A percentile compares a stretch with the other conserved stretches of the same genome.
Evolutionary conservation across 2,113 vertebrate species (phyloP).

Genomic region (Oxyura jamaicensis): DNA sequence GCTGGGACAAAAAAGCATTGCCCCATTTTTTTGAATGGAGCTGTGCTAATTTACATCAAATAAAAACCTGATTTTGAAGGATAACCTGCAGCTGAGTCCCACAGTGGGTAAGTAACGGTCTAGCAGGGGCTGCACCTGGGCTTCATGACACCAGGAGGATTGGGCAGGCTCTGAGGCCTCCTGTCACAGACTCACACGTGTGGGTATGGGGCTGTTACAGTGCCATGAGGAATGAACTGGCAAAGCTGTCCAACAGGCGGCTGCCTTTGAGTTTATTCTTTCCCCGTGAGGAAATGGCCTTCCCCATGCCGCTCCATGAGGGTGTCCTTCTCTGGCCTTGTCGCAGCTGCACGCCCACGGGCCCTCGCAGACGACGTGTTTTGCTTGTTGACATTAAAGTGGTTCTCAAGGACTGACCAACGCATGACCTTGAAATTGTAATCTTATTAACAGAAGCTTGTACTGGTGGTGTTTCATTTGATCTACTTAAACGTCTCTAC

Average conservation of each 20-base stretch:
- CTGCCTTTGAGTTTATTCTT: not conserved
- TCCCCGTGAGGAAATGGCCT: not conserved
- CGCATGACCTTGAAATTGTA: not conserved
- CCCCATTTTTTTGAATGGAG: not conserved
- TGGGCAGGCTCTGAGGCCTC: not conserved
- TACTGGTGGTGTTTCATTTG: not conserved
- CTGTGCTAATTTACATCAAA: not conserved
- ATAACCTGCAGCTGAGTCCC: not conserved
- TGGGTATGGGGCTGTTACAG: not conserved
- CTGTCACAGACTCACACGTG: rapidly evolving
- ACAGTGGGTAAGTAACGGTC: not conserved
- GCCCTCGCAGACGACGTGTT: not conserved
- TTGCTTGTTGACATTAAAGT: not conserved
- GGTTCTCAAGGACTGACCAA: not conserved
- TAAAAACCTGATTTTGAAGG: not conserved
- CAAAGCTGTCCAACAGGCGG: rapidly evolving
- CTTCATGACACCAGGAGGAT: rapidly evolving
- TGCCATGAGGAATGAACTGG: not conserved
- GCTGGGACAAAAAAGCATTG: not conserved
- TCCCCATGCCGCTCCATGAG: not conserved
- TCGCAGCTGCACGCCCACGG: rapidly evolving
- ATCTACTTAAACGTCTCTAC: not conserved
- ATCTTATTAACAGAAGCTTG: conserved; percentile 36
- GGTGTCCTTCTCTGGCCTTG: not conserved
- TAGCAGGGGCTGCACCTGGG: too few species aligned